Conservation (phyloP, 2,113 vertebrate genomes). For the Menidia beryllina region DNA sequence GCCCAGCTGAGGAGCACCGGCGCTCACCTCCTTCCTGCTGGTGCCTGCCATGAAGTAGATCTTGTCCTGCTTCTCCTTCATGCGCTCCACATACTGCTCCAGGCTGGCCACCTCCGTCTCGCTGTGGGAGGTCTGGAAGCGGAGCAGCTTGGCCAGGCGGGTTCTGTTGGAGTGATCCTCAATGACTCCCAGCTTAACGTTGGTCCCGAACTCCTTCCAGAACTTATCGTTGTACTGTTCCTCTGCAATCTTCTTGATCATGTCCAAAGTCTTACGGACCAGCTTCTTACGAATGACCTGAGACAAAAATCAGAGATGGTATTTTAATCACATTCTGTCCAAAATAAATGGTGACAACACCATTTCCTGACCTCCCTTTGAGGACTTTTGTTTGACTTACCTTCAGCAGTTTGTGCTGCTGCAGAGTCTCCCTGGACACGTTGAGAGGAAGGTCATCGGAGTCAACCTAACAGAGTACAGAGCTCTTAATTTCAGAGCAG, state of each 20-base stretch:
- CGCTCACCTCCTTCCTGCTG: slow-evolving; percentile 91
- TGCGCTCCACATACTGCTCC: slow-evolving; percentile 97
- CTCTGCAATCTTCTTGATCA: slow-evolving; percentile 99
- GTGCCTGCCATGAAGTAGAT: slow-evolving; percentile 99
- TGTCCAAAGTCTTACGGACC: slow-evolving; percentile 97
- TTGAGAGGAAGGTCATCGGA: slow-evolving; percentile 98
- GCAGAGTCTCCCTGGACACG: slow-evolving; percentile 97
- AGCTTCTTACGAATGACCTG: slow-evolving; percentile 99
- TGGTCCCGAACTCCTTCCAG: slow-evolving; percentile 99
- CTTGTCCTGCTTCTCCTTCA: slow-evolving; percentile 99
- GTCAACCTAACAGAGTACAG: slow-evolving; percentile 86
- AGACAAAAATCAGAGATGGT: not conserved
- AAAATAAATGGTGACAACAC: not conserved
- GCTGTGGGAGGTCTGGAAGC: slow-evolving; percentile 95
- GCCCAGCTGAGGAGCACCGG: not conserved
- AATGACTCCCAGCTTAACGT: slow-evolving; percentile 98
- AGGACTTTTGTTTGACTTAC: slow-evolving; percentile 67
- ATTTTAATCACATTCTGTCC: not conserved
- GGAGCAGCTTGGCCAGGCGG: slow-evolving; percentile 94
- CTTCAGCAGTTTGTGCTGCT: slow-evolving; percentile 98
- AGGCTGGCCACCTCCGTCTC: slow-evolving; percentile 87
- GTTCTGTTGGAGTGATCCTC: slow-evolving; percentile 99
- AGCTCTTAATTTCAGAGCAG: not conserved
- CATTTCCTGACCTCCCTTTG: not conserved
- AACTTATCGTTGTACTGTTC: slow-evolving; percentile 97